phyloP scores from a whole-genome alignment of 2,113 vertebrate species.

The Petromus typicus region DNA sequence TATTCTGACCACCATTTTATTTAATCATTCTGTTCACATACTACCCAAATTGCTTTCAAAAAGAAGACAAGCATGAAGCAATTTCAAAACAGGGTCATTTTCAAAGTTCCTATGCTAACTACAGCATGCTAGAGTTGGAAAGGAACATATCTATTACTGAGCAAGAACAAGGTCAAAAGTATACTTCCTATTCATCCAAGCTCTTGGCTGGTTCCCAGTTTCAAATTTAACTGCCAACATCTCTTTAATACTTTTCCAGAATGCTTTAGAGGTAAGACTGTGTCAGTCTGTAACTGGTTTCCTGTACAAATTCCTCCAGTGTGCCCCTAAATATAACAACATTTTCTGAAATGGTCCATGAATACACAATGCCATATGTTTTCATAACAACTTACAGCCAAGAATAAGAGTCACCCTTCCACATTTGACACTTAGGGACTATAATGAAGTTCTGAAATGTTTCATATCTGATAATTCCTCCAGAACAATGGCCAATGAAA shows the following conservation, averaged over 20 bases:
- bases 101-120: conserved; percentile 50
- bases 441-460: conserved; percentile 30
- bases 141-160: conserved; percentile 44
- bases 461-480: conserved; percentile 37
- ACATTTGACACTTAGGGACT: conserved; percentile 30
- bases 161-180: conserved; percentile 44
- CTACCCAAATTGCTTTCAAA: conserved; percentile 44
- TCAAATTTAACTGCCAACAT: conserved; percentile 60
- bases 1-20: neutral
- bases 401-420: conserved; percentile 3
- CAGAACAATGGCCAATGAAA: conserved; percentile 5
- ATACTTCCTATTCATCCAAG: conserved; percentile 57
- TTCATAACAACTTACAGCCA: conserved; percentile 26
- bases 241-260: conserved; percentile 60
- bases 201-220: conserved; percentile 18
- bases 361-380: conserved; percentile 39
- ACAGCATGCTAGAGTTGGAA: conserved; percentile 6
- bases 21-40: neutral
- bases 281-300: conserved; percentile 48
- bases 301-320: conserved; percentile 48
- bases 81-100: conserved; percentile 61
- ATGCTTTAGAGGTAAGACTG: neutral
- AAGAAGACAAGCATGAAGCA: conserved; percentile 55
- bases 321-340: conserved; percentile 42
- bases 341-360: conserved; percentile 6